These are phyloP conservation scores for Phortica okadai DNA, from an alignment of 2,888 invertebrate genomes.

Conservation along the genomic window DNA sequence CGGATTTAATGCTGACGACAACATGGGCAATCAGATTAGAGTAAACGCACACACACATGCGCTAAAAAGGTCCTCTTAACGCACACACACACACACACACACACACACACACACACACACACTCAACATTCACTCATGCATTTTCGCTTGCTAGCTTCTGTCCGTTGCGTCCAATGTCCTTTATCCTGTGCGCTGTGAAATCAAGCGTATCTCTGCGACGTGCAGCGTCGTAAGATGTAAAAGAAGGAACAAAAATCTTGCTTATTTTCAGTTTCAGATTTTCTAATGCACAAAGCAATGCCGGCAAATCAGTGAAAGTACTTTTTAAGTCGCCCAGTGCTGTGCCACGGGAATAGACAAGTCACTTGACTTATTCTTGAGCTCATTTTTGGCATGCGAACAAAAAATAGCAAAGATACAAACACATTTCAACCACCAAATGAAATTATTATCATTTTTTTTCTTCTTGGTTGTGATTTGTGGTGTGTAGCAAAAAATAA, in stretches of 20 bases:
- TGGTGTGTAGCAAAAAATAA: too few species aligned
- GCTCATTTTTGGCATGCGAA: too few species aligned
- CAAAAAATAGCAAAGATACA: slow-evolving; percentile 40
- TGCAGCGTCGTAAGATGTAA: not conserved
- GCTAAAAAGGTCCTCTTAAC: not conserved
- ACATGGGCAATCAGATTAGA: slow-evolving; percentile 33
- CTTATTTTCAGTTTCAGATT: not conserved
- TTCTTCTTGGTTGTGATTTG: slow-evolving; percentile 30
- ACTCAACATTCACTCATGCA: not conserved
- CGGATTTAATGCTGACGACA: slow-evolving; percentile 18
- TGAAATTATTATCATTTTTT: slow-evolving; percentile 16
- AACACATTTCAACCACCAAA: slow-evolving; percentile 50
- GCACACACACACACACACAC: not conserved
- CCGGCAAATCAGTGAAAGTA: slow-evolving; percentile 37
- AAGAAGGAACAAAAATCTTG: not conserved
- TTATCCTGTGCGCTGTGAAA: slow-evolving; percentile 12
- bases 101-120: not conserved
- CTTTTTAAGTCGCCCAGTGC: slow-evolving; percentile 35
- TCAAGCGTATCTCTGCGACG: slow-evolving; percentile 25
- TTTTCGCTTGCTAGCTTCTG: not conserved
- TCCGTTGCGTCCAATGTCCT: not conserved
- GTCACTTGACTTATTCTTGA: not conserved
- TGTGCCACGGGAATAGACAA: not conserved
- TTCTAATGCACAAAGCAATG: slow-evolving; percentile 25
- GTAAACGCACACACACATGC: not conserved